Percentiles rank a stretch among this genome's conserved stretches.
These are phyloP conservation scores for Percopsis omiscomaycus DNA, from an alignment of 2,797 vertebrate species.

Conservation along the genomic window DNA sequence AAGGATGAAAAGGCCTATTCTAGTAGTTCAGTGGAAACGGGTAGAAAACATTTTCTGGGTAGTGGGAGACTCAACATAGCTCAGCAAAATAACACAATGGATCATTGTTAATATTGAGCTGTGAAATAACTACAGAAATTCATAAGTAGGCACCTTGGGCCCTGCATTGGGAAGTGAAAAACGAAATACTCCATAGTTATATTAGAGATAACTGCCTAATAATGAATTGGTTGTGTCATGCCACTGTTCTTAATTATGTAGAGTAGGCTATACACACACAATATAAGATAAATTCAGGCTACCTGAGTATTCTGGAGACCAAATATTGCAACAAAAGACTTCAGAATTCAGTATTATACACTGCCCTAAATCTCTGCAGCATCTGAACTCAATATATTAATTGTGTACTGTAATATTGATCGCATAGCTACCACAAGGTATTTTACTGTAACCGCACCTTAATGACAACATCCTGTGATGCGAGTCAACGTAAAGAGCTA, in stretches of 20 bases:
- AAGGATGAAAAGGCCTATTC: slow-evolving; percentile 2
- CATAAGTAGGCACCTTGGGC: slow-evolving; percentile 46
- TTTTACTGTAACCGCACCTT: slow-evolving; percentile 69
- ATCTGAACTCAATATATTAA: neutral
- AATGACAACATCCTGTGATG: slow-evolving; percentile 75
- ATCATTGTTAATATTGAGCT: slow-evolving; percentile 57
- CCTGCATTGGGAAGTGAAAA: slow-evolving; percentile 14
- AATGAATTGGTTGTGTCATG: too few species aligned
- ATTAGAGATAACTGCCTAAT: neutral
- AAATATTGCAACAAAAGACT: neutral
- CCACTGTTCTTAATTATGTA: too few species aligned
- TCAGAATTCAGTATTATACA: neutral
- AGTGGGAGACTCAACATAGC: slow-evolving; percentile 48
- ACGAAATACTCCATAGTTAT: neutral
- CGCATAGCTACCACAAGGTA: slow-evolving; percentile 27
- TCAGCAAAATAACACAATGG: slow-evolving; percentile 59
- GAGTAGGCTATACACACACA: too few species aligned
- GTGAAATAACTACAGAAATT: slow-evolving; percentile 50
- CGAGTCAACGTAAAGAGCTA: slow-evolving; percentile 63
- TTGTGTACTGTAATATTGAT: neutral
- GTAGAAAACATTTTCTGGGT: slow-evolving; percentile 28
- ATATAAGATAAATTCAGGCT: neutral
- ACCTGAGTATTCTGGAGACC: neutral
- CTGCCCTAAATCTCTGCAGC: neutral
- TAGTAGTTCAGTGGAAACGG: neutral